Percentiles rank a stretch among this genome's conserved stretches.
phyloP scores from a whole-genome alignment of 2,113 vertebrate species.

The Phocoena sinus region DNA sequence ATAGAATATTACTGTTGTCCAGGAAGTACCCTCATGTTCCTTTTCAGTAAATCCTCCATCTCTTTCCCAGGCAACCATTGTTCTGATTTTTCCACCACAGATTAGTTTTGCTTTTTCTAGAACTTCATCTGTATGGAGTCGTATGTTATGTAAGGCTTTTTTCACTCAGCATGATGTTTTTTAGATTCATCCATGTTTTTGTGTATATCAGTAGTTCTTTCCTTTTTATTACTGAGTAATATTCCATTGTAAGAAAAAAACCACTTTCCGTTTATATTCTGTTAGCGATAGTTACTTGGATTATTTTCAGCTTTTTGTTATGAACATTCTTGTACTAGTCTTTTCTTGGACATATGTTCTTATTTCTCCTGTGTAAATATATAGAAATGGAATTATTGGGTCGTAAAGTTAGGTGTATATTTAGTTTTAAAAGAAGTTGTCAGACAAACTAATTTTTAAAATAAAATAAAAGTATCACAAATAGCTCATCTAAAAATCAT shows the following conservation, averaged over 20 bases:
- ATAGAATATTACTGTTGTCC: neutral
- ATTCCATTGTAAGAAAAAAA: neutral
- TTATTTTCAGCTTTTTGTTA: neutral
- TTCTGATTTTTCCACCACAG: neutral
- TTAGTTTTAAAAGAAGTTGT: conserved; percentile 21
- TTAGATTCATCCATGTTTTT: neutral
- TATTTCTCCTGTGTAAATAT: neutral
- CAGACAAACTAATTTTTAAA: neutral
- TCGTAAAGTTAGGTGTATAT: neutral
- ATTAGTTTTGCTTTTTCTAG: neutral
- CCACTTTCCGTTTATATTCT: neutral
- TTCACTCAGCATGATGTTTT: neutral
- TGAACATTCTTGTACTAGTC: neutral
- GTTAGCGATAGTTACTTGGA: neutral
- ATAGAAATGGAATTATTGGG: neutral
- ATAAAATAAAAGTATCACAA: neutral
- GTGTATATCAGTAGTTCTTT: neutral
- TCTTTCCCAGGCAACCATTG: neutral
- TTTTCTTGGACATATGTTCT: neutral
- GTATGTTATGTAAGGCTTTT: neutral
- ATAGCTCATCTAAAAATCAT: neutral
- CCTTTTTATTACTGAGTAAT: neutral
- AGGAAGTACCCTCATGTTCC: neutral
- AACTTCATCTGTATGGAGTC: neutral
- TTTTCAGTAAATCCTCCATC: neutral